Base-by-base conservation (phyloP, 2,888 invertebrate genomes). In the Hypomecis punctinalis region DNA sequence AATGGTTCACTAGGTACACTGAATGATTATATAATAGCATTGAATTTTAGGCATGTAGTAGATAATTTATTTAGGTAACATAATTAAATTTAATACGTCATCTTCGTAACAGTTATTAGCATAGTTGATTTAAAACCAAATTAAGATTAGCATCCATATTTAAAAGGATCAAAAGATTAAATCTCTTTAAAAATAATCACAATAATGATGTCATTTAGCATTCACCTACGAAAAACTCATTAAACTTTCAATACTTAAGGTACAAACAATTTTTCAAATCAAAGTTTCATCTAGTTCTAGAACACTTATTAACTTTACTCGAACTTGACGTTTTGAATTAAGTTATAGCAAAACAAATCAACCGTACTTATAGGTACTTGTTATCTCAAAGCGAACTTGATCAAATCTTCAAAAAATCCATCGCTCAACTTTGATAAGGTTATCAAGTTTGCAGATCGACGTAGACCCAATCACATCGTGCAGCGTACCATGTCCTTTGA, bases 401-500 rank as follows among this genome's bases (percentile, higher is more conserved):
- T 48, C 53, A 62, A 59, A 53, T 54, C 42, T 49, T 45, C 53
- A 43, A 59, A 59, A 61, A 46, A 36, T 58, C 55, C 55, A 63
- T 58, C 57, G 45, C 40, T 52, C 58, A 62, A 56, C 23, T 57
- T 53, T 43, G 49, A 54, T 46, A 47, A 63, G 49, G 45, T 63
- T 54, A 63, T 54, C 37, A 59, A 59, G 10, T 59, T 48, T 47
- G 13, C 33, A 58, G 52, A 57, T 33, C 49, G 46, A 58, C 37
- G 54, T 53, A 47, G 54, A 59, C 58, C 48, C 54, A 59, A 63
- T 63, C 54, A 49, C 13, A 54, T 7, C 13, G 54, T 10, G 58
- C 49, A 63, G 11, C 48, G 42, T 63, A 54, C 63, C 63, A 59
- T 63, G 54, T 23, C 57, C 35, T 47, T 42, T 53, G 37, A 63